Conservation (phyloP, 2,797 vertebrate species). For the Anisognathus igniventris region DNA sequence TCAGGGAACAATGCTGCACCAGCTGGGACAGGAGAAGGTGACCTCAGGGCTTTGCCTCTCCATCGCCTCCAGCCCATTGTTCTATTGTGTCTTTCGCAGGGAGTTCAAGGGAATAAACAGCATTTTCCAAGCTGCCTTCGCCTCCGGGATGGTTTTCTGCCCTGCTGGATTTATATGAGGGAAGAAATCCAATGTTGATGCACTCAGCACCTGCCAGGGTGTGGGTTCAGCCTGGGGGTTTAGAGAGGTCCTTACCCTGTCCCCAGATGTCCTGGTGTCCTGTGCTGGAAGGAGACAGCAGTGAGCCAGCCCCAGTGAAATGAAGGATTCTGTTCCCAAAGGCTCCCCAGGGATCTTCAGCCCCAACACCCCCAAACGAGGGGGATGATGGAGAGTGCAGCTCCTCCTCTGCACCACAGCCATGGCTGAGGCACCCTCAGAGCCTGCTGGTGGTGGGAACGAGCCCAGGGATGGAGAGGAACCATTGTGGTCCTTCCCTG, state of each 20-base stretch:
- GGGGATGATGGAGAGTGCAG: fast-evolving
- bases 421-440: neutral
- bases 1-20: conserved; percentile 64
- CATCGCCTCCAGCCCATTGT: conserved; percentile 39
- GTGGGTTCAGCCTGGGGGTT: fast-evolving
- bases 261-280: neutral
- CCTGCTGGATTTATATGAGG: neutral
- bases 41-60: conserved; percentile 54
- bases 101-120: conserved; percentile 60
- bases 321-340: neutral
- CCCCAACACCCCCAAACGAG: neutral
- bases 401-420: neutral
- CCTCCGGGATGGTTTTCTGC: neutral
- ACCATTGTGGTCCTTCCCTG: fast-evolving
- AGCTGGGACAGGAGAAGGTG: conserved; percentile 55
- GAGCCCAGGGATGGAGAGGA: neutral
- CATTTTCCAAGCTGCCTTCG: neutral
- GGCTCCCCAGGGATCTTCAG: neutral
- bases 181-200: neutral
- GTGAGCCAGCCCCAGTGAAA: neutral
- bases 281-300: neutral
- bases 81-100: conserved; percentile 50
- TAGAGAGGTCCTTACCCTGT: neutral
- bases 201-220: neutral
- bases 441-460: neutral